These are phyloP conservation scores for Chironomus tepperi DNA, from an alignment of 1,140 invertebrate species.

Conservation along the genomic window DNA sequence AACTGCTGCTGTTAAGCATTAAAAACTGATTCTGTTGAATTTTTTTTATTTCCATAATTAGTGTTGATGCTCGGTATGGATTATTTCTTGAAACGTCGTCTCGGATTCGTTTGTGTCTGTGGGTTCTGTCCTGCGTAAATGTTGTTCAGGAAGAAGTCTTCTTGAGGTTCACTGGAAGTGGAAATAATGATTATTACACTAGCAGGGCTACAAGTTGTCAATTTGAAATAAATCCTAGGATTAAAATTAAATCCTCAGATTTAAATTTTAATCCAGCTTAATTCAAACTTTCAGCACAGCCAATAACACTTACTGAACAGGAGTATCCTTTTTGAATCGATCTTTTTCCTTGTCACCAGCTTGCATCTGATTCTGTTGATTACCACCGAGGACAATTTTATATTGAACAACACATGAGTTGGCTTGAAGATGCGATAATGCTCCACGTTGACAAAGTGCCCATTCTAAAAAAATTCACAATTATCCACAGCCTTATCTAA, in stretches of 20 bases:
- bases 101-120: constrained; percentile 31
- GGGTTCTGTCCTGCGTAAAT: constrained; percentile 39
- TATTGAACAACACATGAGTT: constrained; percentile 89
- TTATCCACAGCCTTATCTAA: no score
- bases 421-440: constrained; percentile 66
- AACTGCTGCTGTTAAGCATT: background rate
- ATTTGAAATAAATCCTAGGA: no score
- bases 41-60: background rate
- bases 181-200: background rate
- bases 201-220: background rate
- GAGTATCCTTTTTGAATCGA: constrained; percentile 28
- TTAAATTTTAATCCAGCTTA: no score
- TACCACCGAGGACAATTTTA: constrained; percentile 72
- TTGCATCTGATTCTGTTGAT: constrained; percentile 43
- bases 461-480: constrained; percentile 50
- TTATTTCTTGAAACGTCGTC: constrained; percentile 29
- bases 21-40: background rate
- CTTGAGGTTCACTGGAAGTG: constrained; percentile 34
- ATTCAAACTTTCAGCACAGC: no score
- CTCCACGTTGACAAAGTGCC: constrained; percentile 84
- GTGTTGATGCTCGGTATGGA: background rate
- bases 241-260: no score
- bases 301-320: constrained; percentile 26
- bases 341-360: constrained; percentile 31
- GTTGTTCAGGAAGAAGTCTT: constrained; percentile 37